Evolutionary conservation across 2,797 vertebrate species (phyloP).

Genomic region (Pempheris klunzingeri): DNA sequence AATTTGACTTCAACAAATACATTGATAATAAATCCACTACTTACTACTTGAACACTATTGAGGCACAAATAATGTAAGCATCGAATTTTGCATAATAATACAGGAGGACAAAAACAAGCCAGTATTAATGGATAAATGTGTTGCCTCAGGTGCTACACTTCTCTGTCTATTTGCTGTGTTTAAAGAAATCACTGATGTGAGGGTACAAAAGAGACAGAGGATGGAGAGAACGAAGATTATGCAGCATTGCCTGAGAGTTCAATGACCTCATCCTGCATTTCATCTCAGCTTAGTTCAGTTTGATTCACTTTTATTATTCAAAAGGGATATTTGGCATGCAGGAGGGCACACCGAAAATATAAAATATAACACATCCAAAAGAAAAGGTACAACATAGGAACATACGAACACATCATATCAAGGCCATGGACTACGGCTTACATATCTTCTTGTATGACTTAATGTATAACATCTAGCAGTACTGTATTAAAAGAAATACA

Average conservation of each 20-base stretch:
- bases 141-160: slow-evolving; percentile 44
- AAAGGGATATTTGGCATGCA: slow-evolving; percentile 34
- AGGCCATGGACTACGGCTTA: not conserved
- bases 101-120: slow-evolving; percentile 19
- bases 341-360: slow-evolving; percentile 5
- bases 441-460: not conserved
- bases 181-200: slow-evolving; percentile 51
- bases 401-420: too few relatives aligned
- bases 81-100: slow-evolving; percentile 25
- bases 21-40: not conserved
- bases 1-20: not conserved
- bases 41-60: not conserved
- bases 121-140: slow-evolving; percentile 46
- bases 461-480: not conserved
- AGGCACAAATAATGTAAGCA: slow-evolving; percentile 5
- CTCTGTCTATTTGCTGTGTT: slow-evolving; percentile 7
- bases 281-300: slow-evolving; percentile 54
- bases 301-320: slow-evolving; percentile 39
- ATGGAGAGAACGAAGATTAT: slow-evolving; percentile 61
- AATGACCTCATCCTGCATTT: slow-evolving; percentile 66
- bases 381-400: slow-evolving; percentile 4
- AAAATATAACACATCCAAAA: not conserved
- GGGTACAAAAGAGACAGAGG: slow-evolving; percentile 48
- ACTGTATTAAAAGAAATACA: slow-evolving; percentile 11
- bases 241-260: slow-evolving; percentile 51